Conservation (phyloP, 92 coral and sea anemone genomes). For the Phenganax subtilis region DNA sequence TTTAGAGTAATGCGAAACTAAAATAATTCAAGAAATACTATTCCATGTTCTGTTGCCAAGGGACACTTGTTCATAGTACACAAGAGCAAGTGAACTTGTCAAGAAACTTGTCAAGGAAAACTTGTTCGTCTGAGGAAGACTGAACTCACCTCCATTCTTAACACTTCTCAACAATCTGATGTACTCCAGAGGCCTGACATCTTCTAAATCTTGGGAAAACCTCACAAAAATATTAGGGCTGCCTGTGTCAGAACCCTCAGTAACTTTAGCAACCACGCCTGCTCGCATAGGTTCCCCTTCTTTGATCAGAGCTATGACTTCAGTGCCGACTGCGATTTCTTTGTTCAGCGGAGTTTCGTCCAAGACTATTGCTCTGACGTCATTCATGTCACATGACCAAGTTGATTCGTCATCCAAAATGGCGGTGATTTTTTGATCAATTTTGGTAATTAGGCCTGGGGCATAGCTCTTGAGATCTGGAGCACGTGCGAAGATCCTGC, state of each 20-base stretch:
- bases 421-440: conserved; percentile 48
- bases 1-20: conserved; percentile 4
- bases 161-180: conserved; percentile 30
- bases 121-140: too few relatives aligned
- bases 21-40: background rate
- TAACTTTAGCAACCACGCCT: conserved; percentile 1
- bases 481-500: conserved; percentile 68
- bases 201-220: conserved; percentile 43
- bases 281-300: conserved; percentile 33
- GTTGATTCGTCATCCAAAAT: conserved; percentile 54
- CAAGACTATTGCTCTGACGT: conserved; percentile 68
- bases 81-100: too few relatives aligned
- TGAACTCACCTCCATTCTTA: conserved; percentile 23
- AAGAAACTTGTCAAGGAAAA: background rate
- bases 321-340: conserved; percentile 53
- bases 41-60: too few relatives aligned
- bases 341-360: conserved; percentile 61
- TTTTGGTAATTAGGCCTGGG: conserved; percentile 57
- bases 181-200: conserved; percentile 28
- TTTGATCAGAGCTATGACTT: conserved; percentile 57
- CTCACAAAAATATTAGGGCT: conserved; percentile 18
- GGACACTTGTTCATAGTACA: too few relatives aligned
- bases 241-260: conserved; percentile 14
- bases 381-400: conserved; percentile 62
- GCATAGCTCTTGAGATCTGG: conserved; percentile 54